Conservation (phyloP, 2,797 vertebrate species). For the Fistularia tabacaria region DNA sequence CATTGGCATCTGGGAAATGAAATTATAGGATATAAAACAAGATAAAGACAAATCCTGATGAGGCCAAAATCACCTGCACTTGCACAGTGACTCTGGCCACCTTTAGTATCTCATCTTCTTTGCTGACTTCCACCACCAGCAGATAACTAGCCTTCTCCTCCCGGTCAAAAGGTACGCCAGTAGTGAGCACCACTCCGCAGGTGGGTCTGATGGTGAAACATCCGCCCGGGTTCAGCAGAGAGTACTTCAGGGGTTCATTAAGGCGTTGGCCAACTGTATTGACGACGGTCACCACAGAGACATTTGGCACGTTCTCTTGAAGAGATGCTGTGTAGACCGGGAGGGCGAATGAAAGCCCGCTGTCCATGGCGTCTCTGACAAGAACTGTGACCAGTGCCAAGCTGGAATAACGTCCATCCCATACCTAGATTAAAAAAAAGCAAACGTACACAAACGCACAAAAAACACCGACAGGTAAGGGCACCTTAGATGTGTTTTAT, state of each 20-base stretch:
- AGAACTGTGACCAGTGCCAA: slow-evolving; percentile 82
- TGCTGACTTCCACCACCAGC: slow-evolving; percentile 87
- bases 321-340: slow-evolving; percentile 81
- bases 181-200: slow-evolving; percentile 90
- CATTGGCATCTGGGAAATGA: no score
- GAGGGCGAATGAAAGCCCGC: slow-evolving; percentile 83
- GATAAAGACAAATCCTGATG: no score
- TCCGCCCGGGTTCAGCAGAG: slow-evolving; percentile 86
- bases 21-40: no score
- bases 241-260: slow-evolving; percentile 90
- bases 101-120: slow-evolving; percentile 80
- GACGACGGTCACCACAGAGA: slow-evolving; percentile 82
- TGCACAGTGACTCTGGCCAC: slow-evolving; percentile 84
- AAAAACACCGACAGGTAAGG: neutral
- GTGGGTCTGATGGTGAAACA: slow-evolving; percentile 86
- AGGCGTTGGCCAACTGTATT: slow-evolving; percentile 84
- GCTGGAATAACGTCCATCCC: slow-evolving; percentile 85
- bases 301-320: slow-evolving; percentile 83
- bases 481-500: neutral
- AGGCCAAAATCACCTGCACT: slow-evolving; percentile 72
- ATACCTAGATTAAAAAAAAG: slow-evolving; percentile 50
- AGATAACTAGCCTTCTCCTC: slow-evolving; percentile 86
- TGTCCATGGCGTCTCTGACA: slow-evolving; percentile 86
- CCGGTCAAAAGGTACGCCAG: slow-evolving; percentile 87
- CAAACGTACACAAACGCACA: neutral